A percentile compares a stretch with the other conserved stretches of the same genome.
phyloP scores from a whole-genome alignment of 1,140 invertebrate genomes.

The Armadillidium nasatum region DNA sequence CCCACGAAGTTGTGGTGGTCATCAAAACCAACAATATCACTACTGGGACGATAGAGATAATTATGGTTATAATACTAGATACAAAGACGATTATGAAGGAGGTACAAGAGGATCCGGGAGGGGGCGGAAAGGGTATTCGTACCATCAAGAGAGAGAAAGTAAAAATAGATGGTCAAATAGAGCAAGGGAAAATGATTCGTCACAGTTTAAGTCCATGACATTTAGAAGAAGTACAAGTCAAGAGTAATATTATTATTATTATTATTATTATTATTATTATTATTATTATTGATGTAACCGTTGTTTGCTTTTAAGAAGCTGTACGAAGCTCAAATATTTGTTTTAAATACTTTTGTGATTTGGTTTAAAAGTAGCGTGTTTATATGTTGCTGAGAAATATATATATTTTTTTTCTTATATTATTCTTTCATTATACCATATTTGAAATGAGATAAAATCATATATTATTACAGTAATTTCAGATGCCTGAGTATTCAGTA shows the following conservation, averaged over 20 bases:
- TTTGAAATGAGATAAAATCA: too few species aligned
- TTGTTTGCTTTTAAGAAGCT: too few species aligned
- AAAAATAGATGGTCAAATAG: neutral
- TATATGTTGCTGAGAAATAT: too few species aligned
- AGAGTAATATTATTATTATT: neutral
- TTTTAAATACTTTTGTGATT: too few species aligned
- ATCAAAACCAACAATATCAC: neutral
- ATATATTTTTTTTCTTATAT: too few species aligned
- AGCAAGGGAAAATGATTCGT: neutral
- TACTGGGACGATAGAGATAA: neutral
- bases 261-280: too few species aligned
- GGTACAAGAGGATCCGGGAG: neutral
- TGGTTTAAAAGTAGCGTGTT: too few species aligned
- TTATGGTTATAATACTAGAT: neutral
- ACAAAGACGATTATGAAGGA: neutral
- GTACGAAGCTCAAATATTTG: too few species aligned
- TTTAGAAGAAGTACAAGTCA: conserved; percentile 5
- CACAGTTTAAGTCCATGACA: conserved; percentile 1
- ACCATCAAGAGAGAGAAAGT: neutral
- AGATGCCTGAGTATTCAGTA: too few species aligned
- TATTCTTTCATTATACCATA: too few species aligned
- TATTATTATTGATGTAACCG: too few species aligned
- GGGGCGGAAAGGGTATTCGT: neutral
- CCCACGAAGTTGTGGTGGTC: neutral
- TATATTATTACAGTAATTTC: too few species aligned